Percentiles rank a stretch among this genome's conserved stretches.
Evolutionary conservation across 2,797 vertebrate species (phyloP).

Genomic region (Peromyscus eremicus): DNA sequence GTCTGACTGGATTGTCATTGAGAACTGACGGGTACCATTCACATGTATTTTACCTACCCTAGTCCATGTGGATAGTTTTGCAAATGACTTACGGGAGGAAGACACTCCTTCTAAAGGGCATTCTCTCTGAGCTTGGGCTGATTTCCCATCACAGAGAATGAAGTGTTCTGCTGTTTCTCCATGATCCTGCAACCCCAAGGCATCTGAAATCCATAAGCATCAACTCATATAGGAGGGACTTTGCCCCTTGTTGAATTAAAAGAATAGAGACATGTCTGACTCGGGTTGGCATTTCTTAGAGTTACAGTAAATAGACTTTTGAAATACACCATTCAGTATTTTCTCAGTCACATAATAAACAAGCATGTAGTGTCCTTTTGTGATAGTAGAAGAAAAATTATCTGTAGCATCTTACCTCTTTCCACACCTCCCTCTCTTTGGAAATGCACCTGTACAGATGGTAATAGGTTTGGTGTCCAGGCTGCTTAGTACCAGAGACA

Average conservation of each 20-base stretch:
- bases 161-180: slow-evolving; percentile 34
- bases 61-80: not conserved
- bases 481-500: not conserved
- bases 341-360: slow-evolving; percentile 43
- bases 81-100: slow-evolving; percentile 52
- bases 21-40: slow-evolving; percentile 1
- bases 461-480: not conserved
- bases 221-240: not conserved
- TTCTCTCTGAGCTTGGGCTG: slow-evolving; percentile 24
- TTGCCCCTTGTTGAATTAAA: slow-evolving; percentile 52
- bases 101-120: slow-evolving; percentile 6
- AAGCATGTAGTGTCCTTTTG: slow-evolving; percentile 19
- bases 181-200: not conserved
- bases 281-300: slow-evolving; percentile 44
- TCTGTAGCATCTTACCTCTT: not conserved
- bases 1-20: slow-evolving; percentile 13
- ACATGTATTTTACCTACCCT: not conserved
- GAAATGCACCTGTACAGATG: not conserved
- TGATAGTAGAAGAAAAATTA: slow-evolving; percentile 43
- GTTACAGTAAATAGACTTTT: slow-evolving; percentile 56
- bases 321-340: slow-evolving; percentile 25
- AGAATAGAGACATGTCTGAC: slow-evolving; percentile 53
- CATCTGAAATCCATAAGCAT: slow-evolving; percentile 45
- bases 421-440: not conserved
- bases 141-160: slow-evolving; percentile 60